Evolutionary conservation across 2,113 vertebrate species (phyloP).

Genomic region (Platichthys stellatus): DNA sequence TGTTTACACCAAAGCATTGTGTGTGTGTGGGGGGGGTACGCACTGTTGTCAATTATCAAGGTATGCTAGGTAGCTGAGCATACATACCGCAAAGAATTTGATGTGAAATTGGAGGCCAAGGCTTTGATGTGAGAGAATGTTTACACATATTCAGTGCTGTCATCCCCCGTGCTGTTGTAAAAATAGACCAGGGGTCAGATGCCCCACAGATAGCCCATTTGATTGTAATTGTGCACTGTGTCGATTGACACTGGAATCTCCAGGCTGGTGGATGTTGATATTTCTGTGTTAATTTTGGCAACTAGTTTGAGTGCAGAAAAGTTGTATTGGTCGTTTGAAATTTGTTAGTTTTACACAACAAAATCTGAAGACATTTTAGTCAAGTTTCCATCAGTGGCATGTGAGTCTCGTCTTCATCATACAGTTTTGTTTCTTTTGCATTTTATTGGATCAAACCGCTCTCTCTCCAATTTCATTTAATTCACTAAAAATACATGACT

Average conservation of each 20-base stretch:
- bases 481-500: background rate
- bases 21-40: too few species aligned
- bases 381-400: background rate
- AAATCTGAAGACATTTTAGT: background rate
- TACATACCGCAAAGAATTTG: conserved; percentile 36
- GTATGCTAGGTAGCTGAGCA: conserved; percentile 47
- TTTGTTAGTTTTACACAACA: background rate
- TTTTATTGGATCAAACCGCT: background rate
- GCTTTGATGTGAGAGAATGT: conserved; percentile 69
- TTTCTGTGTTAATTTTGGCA: background rate
- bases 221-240: conserved; percentile 65
- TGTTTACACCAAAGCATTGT: conserved; percentile 36
- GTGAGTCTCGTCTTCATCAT: background rate
- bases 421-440: background rate
- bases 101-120: conserved; percentile 21
- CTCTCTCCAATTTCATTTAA: background rate
- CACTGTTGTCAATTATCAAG: conserved; percentile 18
- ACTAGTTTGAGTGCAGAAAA: background rate
- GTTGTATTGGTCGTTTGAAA: background rate
- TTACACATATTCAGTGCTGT: conserved; percentile 53
- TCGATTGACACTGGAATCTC: conserved; percentile 68
- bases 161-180: conserved; percentile 59
- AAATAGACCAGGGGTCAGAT: conserved; percentile 76
- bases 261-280: conserved; percentile 23
- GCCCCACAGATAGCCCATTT: conserved; percentile 69